phyloP scores from a whole-genome alignment of 2,797 vertebrate genomes.

The Amblyopsis hoosieri region DNA sequence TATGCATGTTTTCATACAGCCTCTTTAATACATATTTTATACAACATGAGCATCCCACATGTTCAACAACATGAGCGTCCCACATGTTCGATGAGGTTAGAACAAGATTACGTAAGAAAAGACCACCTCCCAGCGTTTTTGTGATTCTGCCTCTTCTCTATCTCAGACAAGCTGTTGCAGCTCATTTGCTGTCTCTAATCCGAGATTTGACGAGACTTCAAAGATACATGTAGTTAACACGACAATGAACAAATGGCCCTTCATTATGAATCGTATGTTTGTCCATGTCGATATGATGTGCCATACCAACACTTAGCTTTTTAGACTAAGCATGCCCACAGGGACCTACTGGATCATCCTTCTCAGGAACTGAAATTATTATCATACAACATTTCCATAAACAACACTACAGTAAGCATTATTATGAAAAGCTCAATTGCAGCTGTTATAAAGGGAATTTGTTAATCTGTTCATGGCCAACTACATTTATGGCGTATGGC shows the following conservation, averaged over 20 bases:
- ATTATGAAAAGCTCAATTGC: no score
- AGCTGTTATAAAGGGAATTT: no score
- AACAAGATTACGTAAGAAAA: constrained; percentile 45
- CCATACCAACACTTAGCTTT: constrained; percentile 6
- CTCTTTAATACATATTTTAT: no score
- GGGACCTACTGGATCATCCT: background rate
- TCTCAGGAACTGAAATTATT: background rate
- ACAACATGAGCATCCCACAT: constrained; percentile 11
- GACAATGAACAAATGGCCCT: constrained; percentile 36
- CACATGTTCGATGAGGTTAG: constrained; percentile 27
- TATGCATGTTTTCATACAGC: no score
- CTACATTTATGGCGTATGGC: no score
- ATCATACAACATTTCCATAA: no score
- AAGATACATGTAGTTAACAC: constrained; percentile 38
- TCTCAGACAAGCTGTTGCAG: constrained; percentile 14
- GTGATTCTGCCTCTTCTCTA: constrained; percentile 2
- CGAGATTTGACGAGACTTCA: constrained; percentile 47
- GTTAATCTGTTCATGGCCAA: no score
- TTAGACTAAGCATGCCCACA: constrained; percentile 27
- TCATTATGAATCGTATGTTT: constrained; percentile 32
- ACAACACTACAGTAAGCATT: no score
- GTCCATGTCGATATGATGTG: constrained; percentile 10
- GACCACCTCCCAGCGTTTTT: constrained; percentile 1
- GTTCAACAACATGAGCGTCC: constrained; percentile 15
- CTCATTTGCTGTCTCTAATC: constrained; percentile 33